These are phyloP conservation scores for Samia ricini DNA, from an alignment of 1,140 invertebrate genomes.

Conservation along the genomic window DNA sequence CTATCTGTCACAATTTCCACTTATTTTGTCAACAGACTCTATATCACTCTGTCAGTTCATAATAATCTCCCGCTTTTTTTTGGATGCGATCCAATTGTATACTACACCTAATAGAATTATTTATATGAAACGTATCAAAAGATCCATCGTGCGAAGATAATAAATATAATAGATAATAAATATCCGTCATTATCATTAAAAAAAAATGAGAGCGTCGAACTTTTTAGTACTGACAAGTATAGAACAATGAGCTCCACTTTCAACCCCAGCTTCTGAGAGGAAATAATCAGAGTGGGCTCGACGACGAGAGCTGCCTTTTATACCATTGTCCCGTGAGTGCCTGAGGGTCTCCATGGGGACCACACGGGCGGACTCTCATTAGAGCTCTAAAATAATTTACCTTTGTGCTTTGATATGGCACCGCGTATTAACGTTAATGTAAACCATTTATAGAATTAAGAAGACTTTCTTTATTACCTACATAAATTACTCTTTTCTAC, in stretches of 20 bases:
- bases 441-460: neutral
- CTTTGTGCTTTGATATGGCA: slow-evolving; percentile 28
- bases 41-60: neutral
- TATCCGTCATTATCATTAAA: neutral
- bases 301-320: slow-evolving; percentile 25
- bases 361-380: slow-evolving; percentile 36
- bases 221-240: slow-evolving; percentile 19
- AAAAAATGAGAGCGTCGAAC: slow-evolving; percentile 16
- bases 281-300: slow-evolving; percentile 31
- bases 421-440: slow-evolving; percentile 16
- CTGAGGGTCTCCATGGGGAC: slow-evolving; percentile 17
- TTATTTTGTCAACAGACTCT: neutral
- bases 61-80: neutral
- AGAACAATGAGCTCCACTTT: slow-evolving; percentile 30
- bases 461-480: no score
- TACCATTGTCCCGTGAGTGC: slow-evolving; percentile 25
- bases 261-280: slow-evolving; percentile 26
- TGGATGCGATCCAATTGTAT: neutral
- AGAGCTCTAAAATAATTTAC: slow-evolving; percentile 47
- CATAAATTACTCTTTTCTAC: no score
- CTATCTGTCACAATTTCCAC: neutral
- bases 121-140: neutral
- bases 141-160: neutral
- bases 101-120: no score
- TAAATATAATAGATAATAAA: slow-evolving; percentile 6